Evolutionary conservation across 1,140 invertebrate genomes (phyloP).

Genomic region (Leptinotarsa texana): DNA sequence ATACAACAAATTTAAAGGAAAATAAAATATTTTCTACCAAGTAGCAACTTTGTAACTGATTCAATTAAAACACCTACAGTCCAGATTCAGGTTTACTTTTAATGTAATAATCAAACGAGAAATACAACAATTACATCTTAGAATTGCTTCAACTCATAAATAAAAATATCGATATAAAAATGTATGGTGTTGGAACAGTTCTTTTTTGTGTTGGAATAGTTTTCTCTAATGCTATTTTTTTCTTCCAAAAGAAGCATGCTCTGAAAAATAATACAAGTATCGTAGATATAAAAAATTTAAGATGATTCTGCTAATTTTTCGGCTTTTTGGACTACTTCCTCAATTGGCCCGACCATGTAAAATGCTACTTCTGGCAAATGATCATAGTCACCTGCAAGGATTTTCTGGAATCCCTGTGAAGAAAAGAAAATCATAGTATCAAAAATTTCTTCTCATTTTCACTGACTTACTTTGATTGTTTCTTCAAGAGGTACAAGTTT

Average conservation of each 20-base stretch:
- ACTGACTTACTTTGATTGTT: slow-evolving; percentile 75
- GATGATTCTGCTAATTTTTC: slow-evolving; percentile 62
- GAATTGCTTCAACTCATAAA: slow-evolving; percentile 21
- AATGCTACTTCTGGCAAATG: slow-evolving; percentile 97
- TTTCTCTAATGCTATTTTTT: background rate
- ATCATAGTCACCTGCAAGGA: slow-evolving; percentile 89
- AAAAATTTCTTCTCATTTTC: background rate
- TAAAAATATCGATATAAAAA: slow-evolving; percentile 31
- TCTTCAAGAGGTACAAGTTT: slow-evolving; percentile 89
- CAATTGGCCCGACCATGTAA: slow-evolving; percentile 98
- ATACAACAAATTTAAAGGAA: slow-evolving; percentile 6
- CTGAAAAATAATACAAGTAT: background rate
- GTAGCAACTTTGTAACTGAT: background rate
- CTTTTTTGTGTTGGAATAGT: no score
- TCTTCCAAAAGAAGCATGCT: background rate
- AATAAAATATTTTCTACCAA: slow-evolving; percentile 12
- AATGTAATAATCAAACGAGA: slow-evolving; percentile 27
- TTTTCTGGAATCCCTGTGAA: slow-evolving; percentile 74
- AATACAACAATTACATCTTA: slow-evolving; percentile 28
- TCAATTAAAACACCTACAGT: background rate
- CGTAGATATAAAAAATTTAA: slow-evolving; percentile 32
- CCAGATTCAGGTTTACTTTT: slow-evolving; percentile 28
- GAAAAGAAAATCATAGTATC: slow-evolving; percentile 14
- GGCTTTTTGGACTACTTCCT: slow-evolving; percentile 94
- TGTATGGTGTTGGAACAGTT: background rate